These are phyloP conservation scores for Eupithecia insigniata DNA, from an alignment of 2,888 invertebrate species.

Conservation along the genomic window DNA sequence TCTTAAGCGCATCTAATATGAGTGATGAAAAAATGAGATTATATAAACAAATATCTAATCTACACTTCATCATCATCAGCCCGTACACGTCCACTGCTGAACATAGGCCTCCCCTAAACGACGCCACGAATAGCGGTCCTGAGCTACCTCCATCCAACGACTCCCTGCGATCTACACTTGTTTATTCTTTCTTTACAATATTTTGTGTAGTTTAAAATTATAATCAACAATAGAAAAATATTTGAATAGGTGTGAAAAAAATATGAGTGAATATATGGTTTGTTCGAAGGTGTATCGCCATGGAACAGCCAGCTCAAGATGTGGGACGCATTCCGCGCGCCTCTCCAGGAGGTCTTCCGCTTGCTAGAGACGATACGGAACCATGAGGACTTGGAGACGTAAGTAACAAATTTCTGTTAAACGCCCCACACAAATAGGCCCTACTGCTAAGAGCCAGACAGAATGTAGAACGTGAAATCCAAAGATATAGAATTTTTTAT, in stretches of 20 bases:
- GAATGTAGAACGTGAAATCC: neutral
- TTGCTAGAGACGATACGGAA: conserved; percentile 93
- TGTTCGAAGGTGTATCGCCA: conserved; percentile 89
- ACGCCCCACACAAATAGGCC: neutral
- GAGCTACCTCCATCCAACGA: too few species aligned
- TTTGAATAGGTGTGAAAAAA: conserved; percentile 4
- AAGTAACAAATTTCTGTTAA: conserved; percentile 51
- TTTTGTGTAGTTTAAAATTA: too few species aligned
- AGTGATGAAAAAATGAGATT: too few species aligned
- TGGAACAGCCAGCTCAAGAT: conserved; percentile 92
- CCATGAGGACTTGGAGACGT: conserved; percentile 90
- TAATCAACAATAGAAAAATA: neutral
- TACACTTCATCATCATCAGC: too few species aligned
- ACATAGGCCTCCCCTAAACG: too few species aligned
- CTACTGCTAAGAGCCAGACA: neutral
- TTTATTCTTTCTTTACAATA: too few species aligned
- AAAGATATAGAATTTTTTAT: neutral
- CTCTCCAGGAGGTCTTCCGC: conserved; percentile 94
- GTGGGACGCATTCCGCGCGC: conserved; percentile 96
- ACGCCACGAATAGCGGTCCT: too few species aligned
- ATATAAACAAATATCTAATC: too few species aligned
- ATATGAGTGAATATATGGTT: neutral
- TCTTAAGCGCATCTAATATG: too few species aligned
- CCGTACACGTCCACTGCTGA: too few species aligned
- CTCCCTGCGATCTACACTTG: too few species aligned